Percentiles rank a stretch among this genome's conserved stretches.
phyloP scores from a whole-genome alignment of 2,797 vertebrate genomes.

The Petrocephalus schoutedeni region DNA sequence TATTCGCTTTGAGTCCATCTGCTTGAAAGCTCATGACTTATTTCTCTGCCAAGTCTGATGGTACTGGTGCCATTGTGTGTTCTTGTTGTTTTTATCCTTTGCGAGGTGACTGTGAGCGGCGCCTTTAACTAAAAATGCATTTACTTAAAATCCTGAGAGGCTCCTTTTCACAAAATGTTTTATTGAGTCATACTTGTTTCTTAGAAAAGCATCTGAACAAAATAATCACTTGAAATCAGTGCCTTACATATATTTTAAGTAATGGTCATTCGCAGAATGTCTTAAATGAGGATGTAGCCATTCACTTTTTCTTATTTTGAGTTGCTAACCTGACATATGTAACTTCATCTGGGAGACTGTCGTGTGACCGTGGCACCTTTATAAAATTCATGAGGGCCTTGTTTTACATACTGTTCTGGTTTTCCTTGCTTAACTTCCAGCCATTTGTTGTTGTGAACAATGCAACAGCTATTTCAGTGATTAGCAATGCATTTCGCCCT shows the following conservation, averaged over 20 bases:
- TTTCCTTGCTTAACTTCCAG: not conserved
- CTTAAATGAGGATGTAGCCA: not conserved
- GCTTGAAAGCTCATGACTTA: not conserved
- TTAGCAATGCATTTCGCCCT: not conserved
- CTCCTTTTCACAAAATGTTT: not conserved
- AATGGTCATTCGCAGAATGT: not conserved
- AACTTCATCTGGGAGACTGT: not conserved
- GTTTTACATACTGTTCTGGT: not conserved
- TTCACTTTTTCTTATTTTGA: not conserved
- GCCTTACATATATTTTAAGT: not conserved
- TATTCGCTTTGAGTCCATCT: not conserved
- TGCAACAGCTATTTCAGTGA: constrained; percentile 1
- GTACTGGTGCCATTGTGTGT: not conserved
- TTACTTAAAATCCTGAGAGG: not conserved
- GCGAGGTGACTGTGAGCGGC: not conserved
- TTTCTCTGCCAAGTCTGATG: not conserved
- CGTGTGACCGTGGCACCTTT: not conserved
- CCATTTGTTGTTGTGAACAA: not conserved
- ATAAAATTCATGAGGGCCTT: not conserved
- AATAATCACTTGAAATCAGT: not conserved
- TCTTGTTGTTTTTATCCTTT: not conserved
- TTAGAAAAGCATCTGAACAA: not conserved
- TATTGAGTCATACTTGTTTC: not conserved
- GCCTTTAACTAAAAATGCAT: not conserved
- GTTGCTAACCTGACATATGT: not conserved